Conservation (phyloP, 1,140 invertebrate genomes). For the Aphaenogaster ashmeadi region DNA sequence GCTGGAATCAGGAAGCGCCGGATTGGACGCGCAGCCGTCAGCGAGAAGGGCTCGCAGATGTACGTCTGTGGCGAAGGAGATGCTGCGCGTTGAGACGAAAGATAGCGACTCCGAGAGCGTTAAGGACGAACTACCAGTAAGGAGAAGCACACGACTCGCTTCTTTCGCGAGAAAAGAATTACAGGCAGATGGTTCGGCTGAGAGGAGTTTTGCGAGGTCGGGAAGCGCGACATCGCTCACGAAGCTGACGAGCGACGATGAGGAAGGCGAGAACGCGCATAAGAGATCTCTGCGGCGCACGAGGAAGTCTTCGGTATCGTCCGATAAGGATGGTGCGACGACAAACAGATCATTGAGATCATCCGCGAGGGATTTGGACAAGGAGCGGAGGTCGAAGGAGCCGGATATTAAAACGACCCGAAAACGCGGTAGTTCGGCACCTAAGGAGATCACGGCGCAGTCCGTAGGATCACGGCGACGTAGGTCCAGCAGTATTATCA, state of each 20-base stretch:
- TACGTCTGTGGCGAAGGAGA: slow-evolving; percentile 52
- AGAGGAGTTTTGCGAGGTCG: slow-evolving; percentile 1
- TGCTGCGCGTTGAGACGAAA: not conserved
- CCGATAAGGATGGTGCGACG: not conserved
- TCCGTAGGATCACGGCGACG: not conserved
- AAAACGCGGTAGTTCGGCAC: slow-evolving; percentile 76
- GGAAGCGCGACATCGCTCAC: slow-evolving; percentile 70
- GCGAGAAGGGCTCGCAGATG: slow-evolving; percentile 24
- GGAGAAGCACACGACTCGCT: slow-evolving; percentile 69
- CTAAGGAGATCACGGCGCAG: slow-evolving; percentile 70
- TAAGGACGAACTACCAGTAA: slow-evolving; percentile 30
- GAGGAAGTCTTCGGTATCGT: slow-evolving; percentile 42
- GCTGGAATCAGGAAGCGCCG: slow-evolving; percentile 15
- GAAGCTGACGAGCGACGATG: slow-evolving; percentile 42
- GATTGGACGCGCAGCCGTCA: not conserved
- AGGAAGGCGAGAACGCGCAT: slow-evolving; percentile 1
- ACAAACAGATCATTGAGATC: slow-evolving; percentile 1
- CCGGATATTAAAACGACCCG: not conserved
- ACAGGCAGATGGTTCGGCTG: not conserved
- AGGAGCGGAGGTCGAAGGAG: slow-evolving; percentile 13
- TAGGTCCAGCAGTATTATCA: slow-evolving; percentile 67
- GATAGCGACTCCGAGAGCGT: slow-evolving; percentile 25
- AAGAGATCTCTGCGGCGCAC: slow-evolving; percentile 23
- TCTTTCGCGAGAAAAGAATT: slow-evolving; percentile 68
- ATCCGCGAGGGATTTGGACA: not conserved